Conservation (phyloP, 1,140 invertebrate species). For the Drosophila serrata region DNA sequence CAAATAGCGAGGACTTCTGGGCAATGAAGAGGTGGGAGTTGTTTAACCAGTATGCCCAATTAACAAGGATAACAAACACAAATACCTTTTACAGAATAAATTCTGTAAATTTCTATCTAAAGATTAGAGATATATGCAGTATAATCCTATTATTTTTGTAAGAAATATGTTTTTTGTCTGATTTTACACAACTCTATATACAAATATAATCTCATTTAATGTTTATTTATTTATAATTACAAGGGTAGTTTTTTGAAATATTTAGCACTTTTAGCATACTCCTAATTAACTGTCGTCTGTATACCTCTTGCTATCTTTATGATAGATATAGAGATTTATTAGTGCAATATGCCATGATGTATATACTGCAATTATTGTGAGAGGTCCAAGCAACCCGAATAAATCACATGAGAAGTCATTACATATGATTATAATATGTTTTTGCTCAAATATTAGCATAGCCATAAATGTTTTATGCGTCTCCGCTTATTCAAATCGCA, state of each 20-base stretch:
- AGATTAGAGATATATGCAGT: too few relatives aligned
- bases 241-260: too few relatives aligned
- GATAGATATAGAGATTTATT: not conserved
- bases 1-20: not conserved
- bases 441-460: conserved; percentile 21
- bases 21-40: not conserved
- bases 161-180: too few relatives aligned
- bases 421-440: conserved; percentile 22
- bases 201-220: too few relatives aligned
- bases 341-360: not conserved
- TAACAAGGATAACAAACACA: not conserved
- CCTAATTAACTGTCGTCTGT: too few relatives aligned
- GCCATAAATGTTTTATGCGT: conserved; percentile 30
- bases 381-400: not conserved
- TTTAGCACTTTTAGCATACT: not conserved
- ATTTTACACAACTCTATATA: too few relatives aligned
- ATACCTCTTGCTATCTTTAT: not conserved
- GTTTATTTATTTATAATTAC: too few relatives aligned
- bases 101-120: not conserved
- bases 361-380: not conserved
- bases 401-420: conserved; percentile 12
- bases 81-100: not conserved
- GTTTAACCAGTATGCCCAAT: not conserved
- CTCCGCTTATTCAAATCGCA: conserved; percentile 5
- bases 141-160: not conserved